Percentiles rank a stretch among this genome's conserved stretches.
Evolutionary conservation across 2,113 vertebrate species (phyloP).

Genomic region (Alligator sinensis): DNA sequence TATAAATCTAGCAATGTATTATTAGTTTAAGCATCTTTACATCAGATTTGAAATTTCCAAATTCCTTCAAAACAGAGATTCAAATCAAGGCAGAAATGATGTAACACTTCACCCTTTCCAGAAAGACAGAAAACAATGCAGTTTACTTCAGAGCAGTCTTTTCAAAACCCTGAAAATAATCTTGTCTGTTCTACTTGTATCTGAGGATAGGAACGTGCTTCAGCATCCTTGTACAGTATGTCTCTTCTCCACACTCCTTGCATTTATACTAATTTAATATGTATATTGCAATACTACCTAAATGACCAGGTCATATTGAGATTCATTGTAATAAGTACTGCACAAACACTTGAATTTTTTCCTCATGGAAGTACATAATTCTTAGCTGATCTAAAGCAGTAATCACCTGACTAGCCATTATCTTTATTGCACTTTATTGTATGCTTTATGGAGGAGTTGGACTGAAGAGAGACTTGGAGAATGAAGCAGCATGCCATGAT

Average conservation of each 20-base stretch:
- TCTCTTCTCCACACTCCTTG: conserved; percentile 18
- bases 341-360: neutral
- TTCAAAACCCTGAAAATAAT: neutral
- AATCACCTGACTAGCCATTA: neutral
- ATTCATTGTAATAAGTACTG: neutral
- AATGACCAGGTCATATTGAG: neutral
- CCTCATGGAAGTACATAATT: neutral
- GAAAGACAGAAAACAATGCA: neutral
- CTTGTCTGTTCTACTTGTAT: neutral
- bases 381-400: neutral
- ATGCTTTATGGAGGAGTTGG: neutral
- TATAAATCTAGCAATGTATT: too few species aligned
- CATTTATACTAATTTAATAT: conserved; percentile 51
- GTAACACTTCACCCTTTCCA: neutral
- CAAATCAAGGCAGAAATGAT: neutral
- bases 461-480: neutral
- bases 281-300: conserved; percentile 27
- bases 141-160: neutral
- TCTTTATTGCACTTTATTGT: neutral
- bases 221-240: conserved; percentile 25
- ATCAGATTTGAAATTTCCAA: conserved; percentile 5
- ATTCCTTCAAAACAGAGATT: neutral
- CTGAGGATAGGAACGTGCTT: neutral
- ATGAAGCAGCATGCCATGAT: neutral
- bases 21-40: neutral